Evolutionary conservation across 2,113 vertebrate species (phyloP).

Genomic region (Amblyopsis rosae): DNA sequence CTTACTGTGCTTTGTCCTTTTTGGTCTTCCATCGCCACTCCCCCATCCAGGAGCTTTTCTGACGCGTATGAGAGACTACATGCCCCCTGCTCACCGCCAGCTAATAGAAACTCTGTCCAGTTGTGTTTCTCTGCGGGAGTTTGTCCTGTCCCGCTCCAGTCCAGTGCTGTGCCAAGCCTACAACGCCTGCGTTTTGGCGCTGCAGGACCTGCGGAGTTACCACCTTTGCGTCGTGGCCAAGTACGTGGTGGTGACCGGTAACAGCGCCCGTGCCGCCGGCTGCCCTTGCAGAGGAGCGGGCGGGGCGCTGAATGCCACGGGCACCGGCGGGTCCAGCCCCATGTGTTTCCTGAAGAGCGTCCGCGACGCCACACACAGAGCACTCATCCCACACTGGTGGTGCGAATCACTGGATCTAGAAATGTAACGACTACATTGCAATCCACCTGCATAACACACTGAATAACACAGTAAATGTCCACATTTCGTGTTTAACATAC

Average conservation of each 20-base stretch:
- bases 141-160: conserved; percentile 43
- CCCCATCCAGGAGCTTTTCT: conserved; percentile 74
- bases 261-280: conserved; percentile 39
- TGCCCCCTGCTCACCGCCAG: conserved; percentile 78
- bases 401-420: no score
- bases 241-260: conserved; percentile 66
- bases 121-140: conserved; percentile 57
- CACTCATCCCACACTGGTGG: conserved; percentile 25
- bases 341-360: conserved; percentile 82
- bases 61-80: conserved; percentile 82
- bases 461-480: no score
- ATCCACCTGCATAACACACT: no score
- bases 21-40: conserved; percentile 20
- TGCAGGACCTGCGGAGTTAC: conserved; percentile 76
- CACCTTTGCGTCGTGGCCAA: conserved; percentile 81
- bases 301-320: conserved; percentile 55
- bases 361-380: conserved; percentile 67
- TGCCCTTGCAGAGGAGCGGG: conserved; percentile 27
- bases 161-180: conserved; percentile 63
- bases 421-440: no score
- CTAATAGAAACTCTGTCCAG: conserved; percentile 70
- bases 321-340: conserved; percentile 77
- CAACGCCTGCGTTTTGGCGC: conserved; percentile 73
- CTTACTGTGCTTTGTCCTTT: neutral
- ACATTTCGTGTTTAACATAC: no score